Base-by-base conservation (phyloP, 2,888 invertebrate species). In the Drosophila mimetica region DNA sequence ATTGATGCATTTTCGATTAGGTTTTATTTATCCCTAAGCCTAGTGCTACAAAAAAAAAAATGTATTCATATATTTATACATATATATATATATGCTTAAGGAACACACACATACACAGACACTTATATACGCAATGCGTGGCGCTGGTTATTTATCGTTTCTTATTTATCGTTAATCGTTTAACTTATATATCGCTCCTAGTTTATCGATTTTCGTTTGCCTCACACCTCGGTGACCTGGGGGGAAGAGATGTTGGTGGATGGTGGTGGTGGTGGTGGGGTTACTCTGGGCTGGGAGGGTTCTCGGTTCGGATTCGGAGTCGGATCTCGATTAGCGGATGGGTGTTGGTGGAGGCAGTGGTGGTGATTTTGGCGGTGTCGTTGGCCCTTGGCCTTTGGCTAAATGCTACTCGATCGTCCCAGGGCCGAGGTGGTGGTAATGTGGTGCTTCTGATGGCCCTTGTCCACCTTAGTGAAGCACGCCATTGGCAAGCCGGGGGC, bases 381-480 rank as follows among this genome's bases (percentile, higher is more conserved):
- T 11, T 44, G 63, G 63, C 6, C 14, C 16, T 3, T 22, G 13
- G 32, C 20, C 75, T 2, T 25, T 71, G 7, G 75, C 79, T 90
- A 91, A 73, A 91, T 91, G 79, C 91, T 91, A 77, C 90, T 90
- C 52, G 92, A 91, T 1, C 91, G 88, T 39, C 92, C 92, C 53
- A 91, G 25, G 46, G 20, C 64, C 44, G 64, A 65, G 32, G 70
- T 70, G 22, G 50, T 91, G 37, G 91, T 91, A 63, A 91, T 90
- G 57, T 91, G 91, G 71, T 91, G 51, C 28, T 57, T 89, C 71
- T 90, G 90, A 6, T 36, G 28, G 4, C 20, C 30, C 28, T 51
- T 47, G 36, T 28, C 53, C 65, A 70, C 58, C 71, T 63, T 75
- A 44, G 71, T 77, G 73, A 84, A 82, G 57, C 57, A 75, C 46